These are phyloP conservation scores for Spicauda simplicius DNA, from an alignment of 2,888 invertebrate species.

Conservation along the genomic window DNA sequence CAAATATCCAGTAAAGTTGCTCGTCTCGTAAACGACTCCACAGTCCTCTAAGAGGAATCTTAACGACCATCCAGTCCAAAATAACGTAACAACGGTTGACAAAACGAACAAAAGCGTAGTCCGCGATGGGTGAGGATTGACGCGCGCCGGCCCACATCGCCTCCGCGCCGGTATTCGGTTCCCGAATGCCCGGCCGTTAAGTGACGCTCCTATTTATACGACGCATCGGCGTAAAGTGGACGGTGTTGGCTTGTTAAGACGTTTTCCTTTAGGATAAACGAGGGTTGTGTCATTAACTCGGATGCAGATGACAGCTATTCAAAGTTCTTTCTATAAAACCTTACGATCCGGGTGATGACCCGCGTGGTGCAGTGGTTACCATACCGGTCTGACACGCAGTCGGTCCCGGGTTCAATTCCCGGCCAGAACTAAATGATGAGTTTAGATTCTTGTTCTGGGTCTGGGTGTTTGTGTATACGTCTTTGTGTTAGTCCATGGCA, in stretches of 20 bases:
- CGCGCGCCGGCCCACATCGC: slow-evolving; percentile 70
- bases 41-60: background rate
- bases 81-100: background rate
- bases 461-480: too few species aligned
- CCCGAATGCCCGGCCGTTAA: slow-evolving; percentile 67
- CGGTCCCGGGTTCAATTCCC: too few species aligned
- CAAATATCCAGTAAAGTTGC: too few species aligned
- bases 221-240: slow-evolving; percentile 53
- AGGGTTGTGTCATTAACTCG: background rate
- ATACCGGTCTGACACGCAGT: too few species aligned
- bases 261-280: background rate
- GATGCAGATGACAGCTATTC: too few species aligned
- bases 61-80: background rate
- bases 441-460: too few species aligned
- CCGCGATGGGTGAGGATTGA: slow-evolving; percentile 60
- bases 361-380: too few species aligned
- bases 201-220: slow-evolving; percentile 77
- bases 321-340: too few species aligned
- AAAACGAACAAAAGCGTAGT: background rate
- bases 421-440: too few species aligned
- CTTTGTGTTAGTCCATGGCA: too few species aligned
- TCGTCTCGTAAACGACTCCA: too few species aligned
- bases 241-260: background rate
- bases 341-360: too few species aligned
- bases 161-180: slow-evolving; percentile 73